Evolutionary conservation across 2,113 vertebrate genomes (phyloP), one percentile per base, ranked within the genome.

Genomic region (human (Homo sapiens)): DNA sequence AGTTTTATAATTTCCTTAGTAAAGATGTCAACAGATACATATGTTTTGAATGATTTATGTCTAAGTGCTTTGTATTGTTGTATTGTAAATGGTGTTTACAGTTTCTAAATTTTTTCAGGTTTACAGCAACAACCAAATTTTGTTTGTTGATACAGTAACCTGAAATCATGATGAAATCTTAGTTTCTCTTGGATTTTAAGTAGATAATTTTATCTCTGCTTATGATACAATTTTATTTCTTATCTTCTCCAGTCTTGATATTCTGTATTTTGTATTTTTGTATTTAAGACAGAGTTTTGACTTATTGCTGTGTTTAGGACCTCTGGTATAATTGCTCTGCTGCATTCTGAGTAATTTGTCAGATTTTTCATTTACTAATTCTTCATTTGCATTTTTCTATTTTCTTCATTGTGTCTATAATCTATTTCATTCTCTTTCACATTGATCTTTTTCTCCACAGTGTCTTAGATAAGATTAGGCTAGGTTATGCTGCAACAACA

Each of bases 1-100:
- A 91, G 25, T 79, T 93, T 95, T 78, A 89, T 78, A 72, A 90
- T 95, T 97, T 97, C 85, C 50, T 81, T 61, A 89, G 83, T 88
- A 94, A 94, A 81, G 27, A 83, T 96, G 14, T 64, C 90, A 91
- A 57, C 38, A 93, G 81, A 82, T 59, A 68, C 38, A 79, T 85
- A 61, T 27, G 57, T 97, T 93, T 95, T 96, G 66, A 90, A 78
- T 90, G 88, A 96, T 59, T 70, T 72, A 30, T 89, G 55, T 35
- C 32, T 50, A 55, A 30, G 40, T 84, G 30, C 30, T 55, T 43
- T 90, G 18, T 38, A 45, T 52, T 84, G 48, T 85, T 94, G 12
- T 92, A 81, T 73, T 57, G 6, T 89, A 93, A 93, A 95, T 92
- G 18, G 55, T 93, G 50, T 93, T 93, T 92, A 80, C 9, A 32